Conservation (phyloP, 2,888 invertebrate genomes). For the Bimastos eiseni region DNA sequence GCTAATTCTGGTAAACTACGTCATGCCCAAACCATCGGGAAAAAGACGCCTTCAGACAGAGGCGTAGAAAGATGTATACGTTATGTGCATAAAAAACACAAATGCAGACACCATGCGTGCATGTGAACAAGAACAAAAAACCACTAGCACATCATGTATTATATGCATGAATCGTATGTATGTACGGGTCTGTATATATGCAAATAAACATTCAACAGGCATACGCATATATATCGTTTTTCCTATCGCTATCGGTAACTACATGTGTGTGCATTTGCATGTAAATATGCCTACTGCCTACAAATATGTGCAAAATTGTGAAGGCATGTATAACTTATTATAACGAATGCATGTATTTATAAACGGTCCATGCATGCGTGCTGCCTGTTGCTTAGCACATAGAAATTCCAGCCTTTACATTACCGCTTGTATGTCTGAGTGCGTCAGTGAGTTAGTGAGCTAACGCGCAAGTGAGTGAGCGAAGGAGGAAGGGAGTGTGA, state of each 20-base stretch:
- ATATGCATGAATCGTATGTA: too few species aligned
- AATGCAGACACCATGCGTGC: background rate
- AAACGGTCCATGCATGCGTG: background rate
- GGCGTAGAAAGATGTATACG: background rate
- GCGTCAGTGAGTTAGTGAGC: background rate
- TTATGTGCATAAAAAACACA: background rate
- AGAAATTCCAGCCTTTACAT: background rate
- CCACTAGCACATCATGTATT: too few species aligned
- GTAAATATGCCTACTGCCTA: background rate
- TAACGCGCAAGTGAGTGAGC: background rate
- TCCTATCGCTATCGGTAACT: too few species aligned
- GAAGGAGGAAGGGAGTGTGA: too few species aligned
- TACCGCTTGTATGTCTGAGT: background rate
- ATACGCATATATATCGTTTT: too few species aligned
- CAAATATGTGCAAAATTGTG: too few species aligned
- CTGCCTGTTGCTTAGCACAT: background rate
- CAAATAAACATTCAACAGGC: background rate
- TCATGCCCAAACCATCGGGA: background rate
- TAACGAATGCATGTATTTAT: background rate
- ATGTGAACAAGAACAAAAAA: background rate
- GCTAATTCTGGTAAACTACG: background rate
- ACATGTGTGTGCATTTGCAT: background rate
- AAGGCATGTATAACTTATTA: background rate
- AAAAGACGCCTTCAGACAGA: background rate
- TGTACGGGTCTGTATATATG: background rate